These are phyloP conservation scores for Hystrix cristata DNA, from an alignment of 2,113 vertebrate genomes.

Conservation along the genomic window DNA sequence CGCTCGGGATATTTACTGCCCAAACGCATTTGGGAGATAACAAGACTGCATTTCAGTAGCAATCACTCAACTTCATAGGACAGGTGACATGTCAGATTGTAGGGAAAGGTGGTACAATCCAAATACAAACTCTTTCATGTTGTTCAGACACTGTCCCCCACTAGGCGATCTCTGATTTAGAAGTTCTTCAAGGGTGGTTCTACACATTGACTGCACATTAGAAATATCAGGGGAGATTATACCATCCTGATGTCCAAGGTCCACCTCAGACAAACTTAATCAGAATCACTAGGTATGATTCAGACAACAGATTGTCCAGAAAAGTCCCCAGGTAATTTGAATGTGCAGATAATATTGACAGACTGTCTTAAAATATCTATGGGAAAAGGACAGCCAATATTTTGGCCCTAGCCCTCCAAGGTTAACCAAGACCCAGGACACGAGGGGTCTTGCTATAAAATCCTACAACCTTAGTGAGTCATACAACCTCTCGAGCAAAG, in stretches of 20 bases:
- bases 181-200: background rate
- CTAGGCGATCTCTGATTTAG: background rate
- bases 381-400: background rate
- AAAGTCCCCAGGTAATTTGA: background rate
- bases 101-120: background rate
- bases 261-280: background rate
- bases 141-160: background rate
- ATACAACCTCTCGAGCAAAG: no score
- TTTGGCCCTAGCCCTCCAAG: no score
- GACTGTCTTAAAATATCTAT: background rate
- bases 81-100: background rate
- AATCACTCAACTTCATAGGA: background rate
- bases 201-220: background rate
- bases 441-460: no score
- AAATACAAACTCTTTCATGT: background rate
- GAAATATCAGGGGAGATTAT: background rate
- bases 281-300: background rate
- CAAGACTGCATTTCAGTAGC: background rate
- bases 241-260: background rate
- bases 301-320: background rate
- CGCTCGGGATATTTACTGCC: background rate
- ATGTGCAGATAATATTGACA: background rate
- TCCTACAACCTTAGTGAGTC: no score
- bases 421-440: no score
- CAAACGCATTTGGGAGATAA: background rate